phyloP scores from a whole-genome alignment of 2,797 vertebrate genomes.

The Spatula clypeata region DNA sequence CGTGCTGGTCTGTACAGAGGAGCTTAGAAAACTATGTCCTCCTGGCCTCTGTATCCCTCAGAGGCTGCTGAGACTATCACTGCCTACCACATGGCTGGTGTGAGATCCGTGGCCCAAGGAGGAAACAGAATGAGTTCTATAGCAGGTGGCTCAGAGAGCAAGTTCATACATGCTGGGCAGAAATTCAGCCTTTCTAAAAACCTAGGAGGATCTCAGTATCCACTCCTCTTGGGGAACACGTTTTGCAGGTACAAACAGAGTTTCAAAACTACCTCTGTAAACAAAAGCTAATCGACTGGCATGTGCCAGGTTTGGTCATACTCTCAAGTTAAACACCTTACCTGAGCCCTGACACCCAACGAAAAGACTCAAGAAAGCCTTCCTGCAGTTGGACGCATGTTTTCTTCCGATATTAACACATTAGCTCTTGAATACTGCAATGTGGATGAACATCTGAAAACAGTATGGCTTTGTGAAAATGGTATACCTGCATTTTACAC shows the following conservation, averaged over 20 bases:
- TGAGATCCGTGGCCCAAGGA: background rate
- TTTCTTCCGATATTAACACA: background rate
- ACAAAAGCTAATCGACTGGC: background rate
- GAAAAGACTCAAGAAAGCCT: background rate
- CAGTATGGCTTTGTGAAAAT: rapidly evolving
- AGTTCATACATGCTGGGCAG: background rate
- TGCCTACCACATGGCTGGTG: too few relatives aligned
- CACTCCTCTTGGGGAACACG: background rate
- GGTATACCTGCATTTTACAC: background rate
- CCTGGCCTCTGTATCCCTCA: background rate
- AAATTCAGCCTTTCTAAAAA: background rate
- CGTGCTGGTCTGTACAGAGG: rapidly evolving
- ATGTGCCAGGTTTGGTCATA: background rate
- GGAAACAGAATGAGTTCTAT: rapidly evolving
- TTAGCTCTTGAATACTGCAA: background rate
- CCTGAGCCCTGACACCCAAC: background rate
- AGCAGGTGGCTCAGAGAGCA: background rate
- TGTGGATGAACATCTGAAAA: background rate
- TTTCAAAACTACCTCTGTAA: background rate
- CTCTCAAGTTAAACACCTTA: background rate
- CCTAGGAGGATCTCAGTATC: background rate
- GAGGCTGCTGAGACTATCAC: background rate
- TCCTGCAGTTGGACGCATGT: rapidly evolving
- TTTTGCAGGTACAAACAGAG: background rate
- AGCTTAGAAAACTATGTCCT: background rate